Percentiles rank a stretch among this genome's conserved stretches.
Evolutionary conservation across 1,140 invertebrate genomes (phyloP).

Genomic region (Musca domestica): DNA sequence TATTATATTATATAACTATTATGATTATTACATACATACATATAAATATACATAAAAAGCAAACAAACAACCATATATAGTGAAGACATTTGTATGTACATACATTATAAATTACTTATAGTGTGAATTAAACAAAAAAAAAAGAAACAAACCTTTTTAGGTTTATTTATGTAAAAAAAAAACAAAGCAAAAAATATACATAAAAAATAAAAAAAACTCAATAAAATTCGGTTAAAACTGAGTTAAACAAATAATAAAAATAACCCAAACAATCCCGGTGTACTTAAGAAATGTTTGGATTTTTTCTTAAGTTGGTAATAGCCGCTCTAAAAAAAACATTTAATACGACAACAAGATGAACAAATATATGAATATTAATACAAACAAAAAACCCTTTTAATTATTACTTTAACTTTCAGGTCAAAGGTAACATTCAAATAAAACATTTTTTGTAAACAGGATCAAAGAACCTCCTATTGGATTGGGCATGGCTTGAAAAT

Average conservation of each 20-base stretch:
- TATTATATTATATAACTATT: slow-evolving; percentile 11
- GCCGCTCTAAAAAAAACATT: slow-evolving; percentile 15
- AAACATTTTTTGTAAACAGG: too few species aligned
- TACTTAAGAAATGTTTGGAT: slow-evolving; percentile 20
- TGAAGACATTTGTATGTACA: slow-evolving; percentile 20
- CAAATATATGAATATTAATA: slow-evolving; percentile 20
- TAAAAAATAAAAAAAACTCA: neutral
- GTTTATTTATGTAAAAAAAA: slow-evolving; percentile 21
- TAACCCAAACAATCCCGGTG: slow-evolving; percentile 10
- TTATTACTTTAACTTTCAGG: too few species aligned
- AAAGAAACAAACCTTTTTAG: slow-evolving; percentile 11
- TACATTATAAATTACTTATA: slow-evolving; percentile 16
- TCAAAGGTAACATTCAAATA: too few species aligned
- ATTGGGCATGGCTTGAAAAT: too few species aligned
- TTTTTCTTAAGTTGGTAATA: slow-evolving; percentile 19
- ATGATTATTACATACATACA: slow-evolving; percentile 14
- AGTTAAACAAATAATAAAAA: neutral
- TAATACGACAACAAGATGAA: slow-evolving; percentile 6
- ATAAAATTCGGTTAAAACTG: slow-evolving; percentile 15
- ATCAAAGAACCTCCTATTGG: too few species aligned
- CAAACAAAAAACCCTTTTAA: neutral
- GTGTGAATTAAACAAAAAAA: slow-evolving; percentile 15
- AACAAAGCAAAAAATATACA: slow-evolving; percentile 18
- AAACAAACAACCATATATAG: slow-evolving; percentile 4
- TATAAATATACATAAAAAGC: slow-evolving; percentile 14